Evolutionary conservation across 1,140 invertebrate genomes (phyloP).

Genomic region (Aphelenchoides fujianensis): DNA sequence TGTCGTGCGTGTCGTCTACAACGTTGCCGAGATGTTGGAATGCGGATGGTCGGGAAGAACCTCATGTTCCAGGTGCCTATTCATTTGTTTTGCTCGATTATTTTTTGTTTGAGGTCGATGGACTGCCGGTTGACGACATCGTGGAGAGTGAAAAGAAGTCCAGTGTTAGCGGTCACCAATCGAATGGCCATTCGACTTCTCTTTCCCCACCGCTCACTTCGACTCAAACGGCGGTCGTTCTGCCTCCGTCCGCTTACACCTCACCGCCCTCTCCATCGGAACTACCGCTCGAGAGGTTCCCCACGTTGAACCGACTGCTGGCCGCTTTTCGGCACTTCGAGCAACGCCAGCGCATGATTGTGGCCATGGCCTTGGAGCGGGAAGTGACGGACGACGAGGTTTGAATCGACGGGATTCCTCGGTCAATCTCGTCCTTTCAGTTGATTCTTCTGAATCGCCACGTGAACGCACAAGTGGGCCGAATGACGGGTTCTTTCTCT

Average conservation of each 20-base stretch:
- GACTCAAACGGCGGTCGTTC: background rate
- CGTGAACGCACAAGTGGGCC: background rate
- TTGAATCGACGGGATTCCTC: background rate
- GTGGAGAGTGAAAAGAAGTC: background rate
- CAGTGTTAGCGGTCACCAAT: background rate
- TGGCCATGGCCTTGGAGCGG: background rate
- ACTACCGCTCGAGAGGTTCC: background rate
- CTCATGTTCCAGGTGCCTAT: slow-evolving; percentile 9
- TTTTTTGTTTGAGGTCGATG: too few species aligned
- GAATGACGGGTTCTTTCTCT: background rate
- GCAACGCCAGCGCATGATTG: background rate
- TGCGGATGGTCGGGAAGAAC: slow-evolving; percentile 16
- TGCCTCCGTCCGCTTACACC: background rate
- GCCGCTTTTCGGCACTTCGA: background rate
- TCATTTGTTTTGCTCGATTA: too few species aligned
- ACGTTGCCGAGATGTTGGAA: background rate
- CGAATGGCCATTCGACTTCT: too few species aligned
- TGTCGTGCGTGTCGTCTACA: slow-evolving; percentile 3
- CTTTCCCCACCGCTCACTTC: background rate
- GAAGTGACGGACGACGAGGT: background rate
- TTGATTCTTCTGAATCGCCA: background rate
- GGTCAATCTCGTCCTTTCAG: background rate
- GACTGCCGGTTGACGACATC: slow-evolving; percentile 10
- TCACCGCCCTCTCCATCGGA: too few species aligned
- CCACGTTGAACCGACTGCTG: background rate